These are phyloP conservation scores for Enteromius argenteus DNA, from an alignment of 2,797 vertebrate genomes.

Conservation along the genomic window DNA sequence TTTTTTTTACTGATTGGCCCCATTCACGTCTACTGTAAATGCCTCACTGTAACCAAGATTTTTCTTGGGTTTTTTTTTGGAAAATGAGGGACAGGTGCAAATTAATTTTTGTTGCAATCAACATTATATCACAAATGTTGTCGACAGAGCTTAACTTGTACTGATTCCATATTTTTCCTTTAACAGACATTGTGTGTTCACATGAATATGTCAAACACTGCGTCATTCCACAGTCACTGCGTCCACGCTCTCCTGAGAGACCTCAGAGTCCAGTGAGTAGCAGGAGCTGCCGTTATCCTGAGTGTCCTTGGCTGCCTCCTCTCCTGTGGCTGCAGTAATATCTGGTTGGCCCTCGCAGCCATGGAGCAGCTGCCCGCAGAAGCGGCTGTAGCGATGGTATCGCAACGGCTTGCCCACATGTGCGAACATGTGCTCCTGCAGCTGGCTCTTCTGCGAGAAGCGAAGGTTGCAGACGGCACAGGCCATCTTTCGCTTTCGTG, in stretches of 20 bases:
- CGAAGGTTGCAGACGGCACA: slow-evolving; percentile 89
- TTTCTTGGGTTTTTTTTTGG: not conserved
- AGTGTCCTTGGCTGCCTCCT: slow-evolving; percentile 77
- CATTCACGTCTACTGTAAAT: not conserved
- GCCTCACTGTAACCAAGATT: not conserved
- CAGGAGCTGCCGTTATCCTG: slow-evolving; percentile 89
- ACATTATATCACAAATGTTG: not conserved
- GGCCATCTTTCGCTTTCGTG: slow-evolving; percentile 90
- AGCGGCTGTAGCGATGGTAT: slow-evolving; percentile 83
- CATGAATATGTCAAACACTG: slow-evolving; percentile 14
- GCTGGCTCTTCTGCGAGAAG: slow-evolving; percentile 89
- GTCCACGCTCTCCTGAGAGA: slow-evolving; percentile 88
- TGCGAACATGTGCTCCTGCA: slow-evolving; percentile 94
- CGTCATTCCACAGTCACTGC: slow-evolving; percentile 84
- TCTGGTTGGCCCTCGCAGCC: slow-evolving; percentile 77
- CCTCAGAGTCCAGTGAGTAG: slow-evolving; percentile 87
- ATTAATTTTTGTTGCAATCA: not conserved
- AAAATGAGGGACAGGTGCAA: not conserved
- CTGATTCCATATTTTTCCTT: not conserved
- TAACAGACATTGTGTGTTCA: slow-evolving; percentile 12
- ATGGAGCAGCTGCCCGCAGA: slow-evolving; percentile 82
- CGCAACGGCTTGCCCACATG: slow-evolving; percentile 89
- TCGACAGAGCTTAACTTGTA: not conserved
- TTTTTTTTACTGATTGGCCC: not conserved
- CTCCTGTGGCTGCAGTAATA: slow-evolving; percentile 64